Evolutionary conservation across 1,140 invertebrate genomes (phyloP), one percentile per base, ranked within the genome.

Genomic region (Leptestheria dahalacensis): DNA sequence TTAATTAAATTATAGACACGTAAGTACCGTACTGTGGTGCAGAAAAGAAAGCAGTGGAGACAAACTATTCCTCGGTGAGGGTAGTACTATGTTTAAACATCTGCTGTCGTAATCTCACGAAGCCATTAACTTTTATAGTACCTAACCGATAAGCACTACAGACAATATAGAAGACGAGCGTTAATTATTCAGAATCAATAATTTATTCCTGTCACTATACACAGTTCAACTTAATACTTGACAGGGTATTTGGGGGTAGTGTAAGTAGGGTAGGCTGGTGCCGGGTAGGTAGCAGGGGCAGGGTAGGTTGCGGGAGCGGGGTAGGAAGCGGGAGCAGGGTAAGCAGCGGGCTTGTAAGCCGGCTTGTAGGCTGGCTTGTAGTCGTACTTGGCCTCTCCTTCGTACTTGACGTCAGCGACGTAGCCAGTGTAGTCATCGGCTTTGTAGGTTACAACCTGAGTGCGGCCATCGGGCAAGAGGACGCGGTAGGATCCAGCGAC

Each of bases 401-500:
- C 53, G 41, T 63, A 65, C 41, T 64, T 49, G 29, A 65, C 65
- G 50, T 65, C 65, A 29, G 65, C 65, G n/a, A 65, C 63, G 29
- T 63, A 65, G n/a, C 65, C 65, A 10, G 55, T 61, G 53, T 62
- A 59, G 49, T 56, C 58, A 50, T 64, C 64, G 28, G 64, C 63
- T 33, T 53, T 63, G 57, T 65, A 65, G 24, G 57, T 51, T 15
- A 62, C 61, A 23, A 48, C 57, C 54, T 62, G 61, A 29, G 48
- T 48, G 21, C 84, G 76, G 28, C 85, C 85, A 71, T 88, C 85
- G 2, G 85, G 85, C 25, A 88, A 70, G 20, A 83, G 73, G 28
- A 87, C 83, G 64, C 83, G 81, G 73, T 88, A 87, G 61, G 79
- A 76, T 50, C 85, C 84, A n/a, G 15, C 57, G 11, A 84, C 83